phyloP scores from a whole-genome alignment of 2,797 vertebrate species.

The Iguana delicatissima region DNA sequence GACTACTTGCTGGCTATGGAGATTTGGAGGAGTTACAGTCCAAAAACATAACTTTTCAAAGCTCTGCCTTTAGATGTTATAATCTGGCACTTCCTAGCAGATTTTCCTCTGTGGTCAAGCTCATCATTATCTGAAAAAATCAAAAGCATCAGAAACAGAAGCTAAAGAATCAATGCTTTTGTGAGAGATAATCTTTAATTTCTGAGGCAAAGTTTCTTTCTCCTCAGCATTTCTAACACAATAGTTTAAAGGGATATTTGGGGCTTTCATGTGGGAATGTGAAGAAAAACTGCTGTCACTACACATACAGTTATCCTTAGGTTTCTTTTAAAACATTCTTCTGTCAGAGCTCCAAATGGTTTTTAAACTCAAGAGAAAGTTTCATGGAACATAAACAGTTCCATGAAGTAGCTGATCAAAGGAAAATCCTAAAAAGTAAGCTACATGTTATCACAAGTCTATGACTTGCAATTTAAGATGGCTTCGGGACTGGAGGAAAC shows the following conservation, averaged over 20 bases:
- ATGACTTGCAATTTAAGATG: neutral
- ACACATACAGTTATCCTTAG: neutral
- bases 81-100: neutral
- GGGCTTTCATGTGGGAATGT: no score
- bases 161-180: no score
- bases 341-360: neutral
- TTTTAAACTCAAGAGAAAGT: neutral
- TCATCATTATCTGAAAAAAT: no score
- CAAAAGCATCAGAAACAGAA: no score
- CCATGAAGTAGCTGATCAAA: neutral
- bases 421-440: neutral
- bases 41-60: no score
- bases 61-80: no score
- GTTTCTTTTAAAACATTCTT: neutral
- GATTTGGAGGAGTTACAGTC: no score
- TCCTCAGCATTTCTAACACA: no score
- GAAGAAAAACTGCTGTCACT: neutral
- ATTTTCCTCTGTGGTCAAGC: neutral
- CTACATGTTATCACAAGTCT: neutral
- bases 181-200: no score
- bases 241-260: no score
- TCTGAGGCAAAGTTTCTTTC: no score
- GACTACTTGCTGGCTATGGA: no score
- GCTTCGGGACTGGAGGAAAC: neutral
- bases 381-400: neutral